Conservation (phyloP, 1,140 invertebrate genomes). For the Ips typographus region DNA sequence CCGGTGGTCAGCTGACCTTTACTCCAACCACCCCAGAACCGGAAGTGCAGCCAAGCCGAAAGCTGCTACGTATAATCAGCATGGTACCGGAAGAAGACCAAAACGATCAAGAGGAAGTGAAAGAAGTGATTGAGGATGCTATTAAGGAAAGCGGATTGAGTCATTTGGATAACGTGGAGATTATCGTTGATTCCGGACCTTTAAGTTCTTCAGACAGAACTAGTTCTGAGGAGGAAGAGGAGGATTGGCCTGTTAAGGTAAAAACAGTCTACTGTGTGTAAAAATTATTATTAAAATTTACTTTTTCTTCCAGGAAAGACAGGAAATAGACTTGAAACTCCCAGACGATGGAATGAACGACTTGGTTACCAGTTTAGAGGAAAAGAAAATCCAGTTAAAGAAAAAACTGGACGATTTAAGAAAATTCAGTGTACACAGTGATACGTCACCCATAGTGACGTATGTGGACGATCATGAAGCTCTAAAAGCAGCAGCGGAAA, state of each 20-base stretch:
- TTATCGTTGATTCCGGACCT: constrained; percentile 24
- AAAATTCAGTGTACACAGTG: constrained; percentile 41
- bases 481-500: constrained; percentile 43
- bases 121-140: constrained; percentile 29
- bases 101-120: constrained; percentile 39
- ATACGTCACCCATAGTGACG: constrained; percentile 44
- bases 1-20: constrained; percentile 57
- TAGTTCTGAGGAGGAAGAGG: constrained; percentile 18
- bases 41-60: constrained; percentile 40
- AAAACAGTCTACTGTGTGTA: background rate
- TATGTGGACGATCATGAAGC: constrained; percentile 46
- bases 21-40: constrained; percentile 41
- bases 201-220: constrained; percentile 27
- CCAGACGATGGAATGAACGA: constrained; percentile 49
- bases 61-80: constrained; percentile 31
- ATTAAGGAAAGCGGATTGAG: constrained; percentile 29
- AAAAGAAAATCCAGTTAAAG: constrained; percentile 46
- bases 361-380: constrained; percentile 45
- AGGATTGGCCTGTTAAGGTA: background rate
- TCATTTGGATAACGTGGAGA: constrained; percentile 35
- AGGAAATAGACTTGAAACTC: constrained; percentile 43
- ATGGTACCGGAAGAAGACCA: constrained; percentile 39
- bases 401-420: constrained; percentile 48
- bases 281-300: too few species aligned
- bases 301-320: constrained; percentile 28